Evolutionary conservation across 2,113 vertebrate genomes (phyloP).

Genomic region (Proterorhinus semilunaris): DNA sequence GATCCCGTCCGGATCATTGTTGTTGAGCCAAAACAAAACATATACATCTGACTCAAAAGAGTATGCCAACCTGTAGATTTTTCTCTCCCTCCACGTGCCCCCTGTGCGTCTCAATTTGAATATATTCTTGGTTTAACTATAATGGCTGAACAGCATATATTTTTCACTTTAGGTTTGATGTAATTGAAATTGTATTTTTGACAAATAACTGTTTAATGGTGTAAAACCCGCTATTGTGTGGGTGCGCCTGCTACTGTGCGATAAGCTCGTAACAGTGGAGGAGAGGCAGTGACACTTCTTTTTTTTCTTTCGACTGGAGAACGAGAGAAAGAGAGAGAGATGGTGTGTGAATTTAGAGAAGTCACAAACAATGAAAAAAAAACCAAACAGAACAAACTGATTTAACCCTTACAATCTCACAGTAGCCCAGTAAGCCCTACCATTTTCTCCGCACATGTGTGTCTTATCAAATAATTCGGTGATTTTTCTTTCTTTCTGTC

Average conservation of each 20-base stretch:
- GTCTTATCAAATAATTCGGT: constrained; percentile 53
- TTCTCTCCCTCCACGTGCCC: not conserved
- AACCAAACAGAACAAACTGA: constrained; percentile 10
- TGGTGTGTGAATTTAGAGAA: constrained; percentile 40
- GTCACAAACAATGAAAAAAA: constrained; percentile 48
- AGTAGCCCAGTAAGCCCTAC: constrained; percentile 60
- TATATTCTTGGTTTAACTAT: constrained; percentile 23
- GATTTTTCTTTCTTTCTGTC: constrained; percentile 4
- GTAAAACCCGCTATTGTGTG: constrained; percentile 78
- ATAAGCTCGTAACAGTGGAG: constrained; percentile 74
- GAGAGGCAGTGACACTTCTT: constrained; percentile 72
- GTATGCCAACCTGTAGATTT: too few species aligned
- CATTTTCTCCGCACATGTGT: constrained; percentile 62
- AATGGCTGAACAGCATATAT: constrained; percentile 25
- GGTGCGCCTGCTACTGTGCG: constrained; percentile 72
- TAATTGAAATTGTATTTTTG: constrained; percentile 81
- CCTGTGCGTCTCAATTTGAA: constrained; percentile 21
- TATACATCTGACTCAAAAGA: not conserved
- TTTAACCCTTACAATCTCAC: constrained; percentile 47
- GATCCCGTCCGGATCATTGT: not conserved
- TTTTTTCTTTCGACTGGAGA: constrained; percentile 60
- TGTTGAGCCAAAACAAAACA: too few species aligned
- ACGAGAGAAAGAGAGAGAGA: constrained; percentile 19
- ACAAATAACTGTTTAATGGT: constrained; percentile 81
- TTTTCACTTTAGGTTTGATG: constrained; percentile 64